Conservation (phyloP, 2,888 invertebrate species). For the Tipula helvola region DNA sequence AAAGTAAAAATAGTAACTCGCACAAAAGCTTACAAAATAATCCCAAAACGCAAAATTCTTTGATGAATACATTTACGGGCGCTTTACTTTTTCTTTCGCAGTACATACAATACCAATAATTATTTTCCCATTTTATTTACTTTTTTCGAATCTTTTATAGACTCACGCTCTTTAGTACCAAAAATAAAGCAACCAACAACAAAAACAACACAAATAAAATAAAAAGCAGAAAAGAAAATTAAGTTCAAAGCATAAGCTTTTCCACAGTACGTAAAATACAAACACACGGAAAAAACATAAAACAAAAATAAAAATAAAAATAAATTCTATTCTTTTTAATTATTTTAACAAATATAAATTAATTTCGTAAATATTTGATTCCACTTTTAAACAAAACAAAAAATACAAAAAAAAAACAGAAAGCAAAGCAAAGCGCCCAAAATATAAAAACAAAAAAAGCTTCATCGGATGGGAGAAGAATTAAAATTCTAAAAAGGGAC, state of each 20-base stretch:
- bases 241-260: background rate
- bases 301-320: background rate
- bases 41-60: background rate
- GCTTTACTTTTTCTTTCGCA: background rate
- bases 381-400: background rate
- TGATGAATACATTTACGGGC: background rate
- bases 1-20: background rate
- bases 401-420: background rate
- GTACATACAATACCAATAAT: background rate
- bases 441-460: background rate
- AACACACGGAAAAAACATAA: background rate
- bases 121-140: background rate
- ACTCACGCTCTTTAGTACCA: background rate
- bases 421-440: background rate
- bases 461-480: background rate
- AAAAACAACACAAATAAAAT: background rate
- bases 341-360: conserved; percentile 4
- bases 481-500: conserved; percentile 6
- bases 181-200: background rate
- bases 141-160: background rate
- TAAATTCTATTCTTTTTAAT: background rate
- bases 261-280: background rate
- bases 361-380: conserved; percentile 4
- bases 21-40: background rate
- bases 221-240: background rate